Conservation (phyloP, 2,113 vertebrate genomes). For the Tiliqua scincoides region DNA sequence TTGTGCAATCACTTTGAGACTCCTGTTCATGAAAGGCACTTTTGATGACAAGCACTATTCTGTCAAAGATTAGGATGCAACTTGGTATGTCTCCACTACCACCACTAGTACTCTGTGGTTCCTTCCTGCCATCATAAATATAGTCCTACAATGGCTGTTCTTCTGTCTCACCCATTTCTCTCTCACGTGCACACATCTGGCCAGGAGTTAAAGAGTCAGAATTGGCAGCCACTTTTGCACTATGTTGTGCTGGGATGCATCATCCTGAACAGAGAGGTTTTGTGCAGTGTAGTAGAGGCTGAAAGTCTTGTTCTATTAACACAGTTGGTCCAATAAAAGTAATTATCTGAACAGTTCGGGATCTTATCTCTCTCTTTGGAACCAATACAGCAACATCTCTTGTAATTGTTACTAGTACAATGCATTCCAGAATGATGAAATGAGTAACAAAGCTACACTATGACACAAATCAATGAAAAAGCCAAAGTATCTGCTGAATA, state of each 20-base stretch:
- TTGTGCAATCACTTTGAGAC: too few species aligned
- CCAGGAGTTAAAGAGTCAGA: background rate
- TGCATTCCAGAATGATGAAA: slow-evolving; percentile 14
- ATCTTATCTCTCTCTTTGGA: background rate
- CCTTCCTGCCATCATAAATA: background rate
- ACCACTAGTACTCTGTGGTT: background rate
- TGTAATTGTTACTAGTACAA: background rate
- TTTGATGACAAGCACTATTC: too few species aligned
- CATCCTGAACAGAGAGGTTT: background rate
- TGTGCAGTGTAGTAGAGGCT: background rate
- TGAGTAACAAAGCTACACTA: background rate
- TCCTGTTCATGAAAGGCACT: too few species aligned
- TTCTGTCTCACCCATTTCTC: background rate
- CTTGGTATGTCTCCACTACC: too few species aligned
- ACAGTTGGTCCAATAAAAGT: slow-evolving; percentile 7
- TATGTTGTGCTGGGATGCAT: background rate
- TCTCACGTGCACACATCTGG: background rate
- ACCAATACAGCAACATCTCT: background rate
- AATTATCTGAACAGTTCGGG: background rate
- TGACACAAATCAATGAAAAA: slow-evolving; percentile 6
- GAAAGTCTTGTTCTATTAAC: background rate
- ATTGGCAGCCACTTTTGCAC: background rate
- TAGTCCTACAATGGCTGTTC: too few species aligned
- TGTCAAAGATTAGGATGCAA: too few species aligned
- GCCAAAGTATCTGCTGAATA: slow-evolving; percentile 12